These are phyloP conservation scores for Neoarius graeffei DNA, from an alignment of 2,113 vertebrate species.

Conservation along the genomic window DNA sequence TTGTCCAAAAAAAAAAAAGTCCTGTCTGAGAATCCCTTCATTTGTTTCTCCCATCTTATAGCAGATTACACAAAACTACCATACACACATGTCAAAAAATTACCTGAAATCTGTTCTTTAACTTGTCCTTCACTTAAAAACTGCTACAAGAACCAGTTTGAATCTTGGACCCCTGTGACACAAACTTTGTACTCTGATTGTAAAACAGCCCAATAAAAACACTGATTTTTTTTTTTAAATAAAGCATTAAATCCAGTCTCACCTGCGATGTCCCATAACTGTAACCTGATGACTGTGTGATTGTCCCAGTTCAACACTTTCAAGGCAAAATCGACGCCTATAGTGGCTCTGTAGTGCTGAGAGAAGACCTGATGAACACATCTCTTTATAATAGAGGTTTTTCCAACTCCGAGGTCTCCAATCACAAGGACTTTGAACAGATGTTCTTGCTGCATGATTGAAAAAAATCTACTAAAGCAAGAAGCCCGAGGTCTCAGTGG, in stretches of 20 bases:
- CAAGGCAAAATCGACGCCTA: slow-evolving; percentile 80
- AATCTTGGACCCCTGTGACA: too few relatives aligned
- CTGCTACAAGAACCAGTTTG: too few relatives aligned
- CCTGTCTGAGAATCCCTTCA: too few relatives aligned
- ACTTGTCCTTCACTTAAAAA: too few relatives aligned
- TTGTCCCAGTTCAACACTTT: slow-evolving; percentile 76
- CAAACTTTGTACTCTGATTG: too few relatives aligned
- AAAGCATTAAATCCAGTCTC: slow-evolving; percentile 34
- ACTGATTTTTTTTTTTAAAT: not conserved
- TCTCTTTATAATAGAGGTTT: slow-evolving; percentile 78
- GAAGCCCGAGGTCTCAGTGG: not conserved
- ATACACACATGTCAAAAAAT: too few relatives aligned
- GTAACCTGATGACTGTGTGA: slow-evolving; percentile 70
- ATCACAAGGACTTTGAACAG: slow-evolving; percentile 78
- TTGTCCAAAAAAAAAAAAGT: too few relatives aligned
- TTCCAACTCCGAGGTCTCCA: slow-evolving; percentile 78
- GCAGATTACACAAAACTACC: too few relatives aligned
- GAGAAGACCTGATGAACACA: slow-evolving; percentile 80
- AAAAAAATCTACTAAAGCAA: not conserved
- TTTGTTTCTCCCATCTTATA: too few relatives aligned
- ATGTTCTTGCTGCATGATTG: slow-evolving; percentile 71
- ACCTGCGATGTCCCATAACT: slow-evolving; percentile 82
- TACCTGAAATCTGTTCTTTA: too few relatives aligned
- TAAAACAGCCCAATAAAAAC: too few relatives aligned
- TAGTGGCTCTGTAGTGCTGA: slow-evolving; percentile 79